Evolutionary conservation across 2,888 invertebrate genomes (phyloP), one percentile per base, ranked within the genome.

Genomic region (Xylota segnis): DNA sequence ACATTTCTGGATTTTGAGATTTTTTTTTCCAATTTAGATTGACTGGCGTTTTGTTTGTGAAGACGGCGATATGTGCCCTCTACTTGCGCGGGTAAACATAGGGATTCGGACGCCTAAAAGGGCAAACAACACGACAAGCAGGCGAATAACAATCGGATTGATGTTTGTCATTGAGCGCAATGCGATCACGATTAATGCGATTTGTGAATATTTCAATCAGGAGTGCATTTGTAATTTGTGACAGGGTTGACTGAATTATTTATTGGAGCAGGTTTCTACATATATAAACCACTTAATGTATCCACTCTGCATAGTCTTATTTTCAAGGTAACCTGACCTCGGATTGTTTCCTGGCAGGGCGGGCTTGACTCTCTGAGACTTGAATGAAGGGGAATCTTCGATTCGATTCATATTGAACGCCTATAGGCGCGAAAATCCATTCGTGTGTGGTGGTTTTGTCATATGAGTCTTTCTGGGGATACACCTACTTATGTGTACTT

Each of bases 1-100:
- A 83, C 83, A 45, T 72, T 63, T 29, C 34, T 74, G 37, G 47
- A 34, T 58, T 78, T 71, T 34, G 5, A 61, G 68, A 32, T 65
- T 65, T 52, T 56, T 54, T 32, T 56, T 56, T 50, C 45, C 45
- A 32, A 52, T 52, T 70, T 43, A 40, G 37, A 34, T 61, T 70
- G 75, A 12, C 59, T 76, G 47, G 65, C 52, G 58, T 65, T 82
- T 37, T 56, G 75, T 70, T 65, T 75, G 68, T 12, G 0, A 34
- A 61, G 45, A 52, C 9, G 45, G n/a, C 12, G 12, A 40, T 40
- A 6, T 43, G 14, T 43, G 5, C 9, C 34, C 29, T 65, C 59
- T n/a, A 18, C 16, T 59, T 54, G 23, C 14, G 52, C 16, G 27
- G 78, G 45, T 12, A 59, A 59, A 68, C 52, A 71, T 10, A 23